Base-by-base conservation (phyloP, 2,113 vertebrate genomes). In the Siniperca chuatsi region DNA sequence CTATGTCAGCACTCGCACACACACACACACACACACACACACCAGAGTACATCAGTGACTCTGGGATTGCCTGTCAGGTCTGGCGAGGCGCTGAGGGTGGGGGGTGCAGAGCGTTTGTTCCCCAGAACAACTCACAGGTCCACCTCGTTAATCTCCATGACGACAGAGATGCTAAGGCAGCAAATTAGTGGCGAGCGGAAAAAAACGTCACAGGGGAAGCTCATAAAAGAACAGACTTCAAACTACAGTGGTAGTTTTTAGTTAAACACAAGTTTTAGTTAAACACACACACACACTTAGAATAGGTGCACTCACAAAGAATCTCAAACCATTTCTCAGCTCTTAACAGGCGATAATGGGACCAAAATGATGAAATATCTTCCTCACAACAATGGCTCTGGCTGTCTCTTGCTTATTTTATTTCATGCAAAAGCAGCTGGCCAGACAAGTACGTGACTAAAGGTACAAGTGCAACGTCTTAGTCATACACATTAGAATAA, bases 141-240 rank as follows among this genome's bases (percentile, higher is more conserved):
- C 82, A 78, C 83, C 92, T 94, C 92, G 83, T 95, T 95, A 94
- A 95, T 95, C 93, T 95, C 89, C 86, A 90, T 92, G 92, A 91
- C 85, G 71, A 94, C 93, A 93, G 85, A 87, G 87, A 86, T 92
- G 92, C 93, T 90, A 90, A 73, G 69, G 92, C 93, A 93, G 92
- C 92, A 92, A 91, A 92, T 91, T 93, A 94, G 89, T 79, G 78
- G 83, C 75, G 57, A 85, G 81, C 13, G 57, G 79, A 4, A 6
- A 87, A 87, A 82, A 89, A 87, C 77, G 86, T 73, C 81, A 77
- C 79, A 72, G 35, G 73, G 89, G 89, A 90, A 80, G 78, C 73
- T 82, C 33, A 75, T 79, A 85, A 91, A 84, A 87, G 82, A 84
- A 86, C 64, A 54, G 70, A 78, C 69, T 82, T 50, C 48, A 52